phyloP scores from a whole-genome alignment of 92 coral and sea anemone genomes.

The Galaxea fascicularis region DNA sequence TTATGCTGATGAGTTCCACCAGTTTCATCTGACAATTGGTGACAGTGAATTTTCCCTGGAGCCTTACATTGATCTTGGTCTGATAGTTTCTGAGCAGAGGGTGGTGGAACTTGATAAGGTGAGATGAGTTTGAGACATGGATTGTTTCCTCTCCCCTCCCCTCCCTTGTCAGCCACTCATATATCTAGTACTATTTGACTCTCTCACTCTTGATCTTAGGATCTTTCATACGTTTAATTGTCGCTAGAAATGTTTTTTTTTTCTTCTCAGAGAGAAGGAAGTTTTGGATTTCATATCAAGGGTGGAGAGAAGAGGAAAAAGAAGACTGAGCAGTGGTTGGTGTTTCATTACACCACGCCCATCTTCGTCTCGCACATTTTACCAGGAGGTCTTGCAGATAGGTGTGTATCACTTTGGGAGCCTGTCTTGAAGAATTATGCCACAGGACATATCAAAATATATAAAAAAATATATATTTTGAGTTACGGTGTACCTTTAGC shows the following conservation, averaged over 20 bases:
- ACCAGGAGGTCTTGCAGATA: constrained; percentile 81
- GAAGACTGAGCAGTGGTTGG: constrained; percentile 84
- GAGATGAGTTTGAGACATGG: not conserved
- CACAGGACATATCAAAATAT: too few species aligned
- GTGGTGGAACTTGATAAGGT: constrained; percentile 89
- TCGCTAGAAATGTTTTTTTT: not conserved
- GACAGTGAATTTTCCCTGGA: constrained; percentile 71
- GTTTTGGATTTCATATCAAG: constrained; percentile 92
- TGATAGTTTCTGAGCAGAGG: constrained; percentile 74
- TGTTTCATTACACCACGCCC: constrained; percentile 81
- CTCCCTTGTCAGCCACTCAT: not conserved
- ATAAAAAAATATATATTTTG: too few species aligned
- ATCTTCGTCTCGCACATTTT: constrained; percentile 81
- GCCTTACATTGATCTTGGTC: constrained; percentile 78
- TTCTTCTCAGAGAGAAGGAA: constrained; percentile 58
- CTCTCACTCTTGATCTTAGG: not conserved
- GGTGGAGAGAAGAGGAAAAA: constrained; percentile 90
- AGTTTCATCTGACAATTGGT: constrained; percentile 67
- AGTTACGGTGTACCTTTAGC: too few species aligned
- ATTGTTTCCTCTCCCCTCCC: not conserved
- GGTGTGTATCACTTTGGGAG: constrained; percentile 48
- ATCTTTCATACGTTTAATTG: not conserved
- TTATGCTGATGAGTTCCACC: constrained; percentile 66
- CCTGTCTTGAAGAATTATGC: too few species aligned
- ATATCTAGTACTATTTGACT: not conserved